Evolutionary conservation across 2,888 invertebrate species (phyloP).

Genomic region (Nymphalis c-album): DNA sequence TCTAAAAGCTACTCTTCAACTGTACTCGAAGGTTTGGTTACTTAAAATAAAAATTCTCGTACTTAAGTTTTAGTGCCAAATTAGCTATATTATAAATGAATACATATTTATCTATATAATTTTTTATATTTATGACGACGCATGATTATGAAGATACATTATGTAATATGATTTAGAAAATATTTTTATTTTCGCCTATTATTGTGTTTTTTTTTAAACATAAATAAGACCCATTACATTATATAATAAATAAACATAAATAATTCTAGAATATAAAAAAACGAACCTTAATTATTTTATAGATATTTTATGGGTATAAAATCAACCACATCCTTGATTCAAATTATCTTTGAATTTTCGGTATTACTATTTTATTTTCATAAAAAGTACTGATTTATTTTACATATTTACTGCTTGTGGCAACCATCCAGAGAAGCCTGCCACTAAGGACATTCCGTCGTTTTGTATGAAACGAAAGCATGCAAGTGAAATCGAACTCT

Average conservation of each 20-base stretch:
- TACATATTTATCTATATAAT: background rate
- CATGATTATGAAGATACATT: background rate
- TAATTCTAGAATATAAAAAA: too few relatives aligned
- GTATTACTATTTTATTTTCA: too few relatives aligned
- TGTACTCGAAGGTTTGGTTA: background rate
- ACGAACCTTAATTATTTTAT: too few relatives aligned
- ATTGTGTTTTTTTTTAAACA: too few relatives aligned
- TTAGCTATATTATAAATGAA: too few relatives aligned
- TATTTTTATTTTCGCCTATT: too few relatives aligned
- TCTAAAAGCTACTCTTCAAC: constrained; percentile 26
- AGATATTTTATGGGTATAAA: too few relatives aligned
- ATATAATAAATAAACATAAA: too few relatives aligned
- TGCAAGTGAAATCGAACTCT: background rate
- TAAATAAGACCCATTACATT: too few relatives aligned
- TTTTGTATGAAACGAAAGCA: constrained; percentile 1
- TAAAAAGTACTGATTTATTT: background rate
- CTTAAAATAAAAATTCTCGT: background rate
- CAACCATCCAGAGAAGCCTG: background rate
- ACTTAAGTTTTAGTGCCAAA: background rate
- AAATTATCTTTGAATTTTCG: too few relatives aligned
- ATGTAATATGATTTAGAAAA: too few relatives aligned
- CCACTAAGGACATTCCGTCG: background rate
- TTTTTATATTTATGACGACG: background rate
- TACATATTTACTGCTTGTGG: background rate
- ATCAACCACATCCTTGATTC: too few relatives aligned